Base-by-base conservation (phyloP, 2,113 vertebrate species). In the Python bivittatus region DNA sequence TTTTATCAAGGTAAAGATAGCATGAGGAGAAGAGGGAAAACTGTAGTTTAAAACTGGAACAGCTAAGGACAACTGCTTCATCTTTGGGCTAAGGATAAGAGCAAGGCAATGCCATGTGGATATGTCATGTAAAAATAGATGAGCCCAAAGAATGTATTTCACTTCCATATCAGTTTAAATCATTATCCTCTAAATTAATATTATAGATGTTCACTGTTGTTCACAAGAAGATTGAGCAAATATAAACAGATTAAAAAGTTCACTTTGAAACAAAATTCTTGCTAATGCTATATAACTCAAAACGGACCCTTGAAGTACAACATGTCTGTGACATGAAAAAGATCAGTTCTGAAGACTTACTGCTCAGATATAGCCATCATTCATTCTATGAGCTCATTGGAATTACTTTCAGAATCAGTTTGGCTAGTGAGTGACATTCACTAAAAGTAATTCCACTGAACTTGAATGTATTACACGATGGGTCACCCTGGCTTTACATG, bases 341-440 rank as follows among this genome's bases (percentile, higher is more conserved):
- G 56, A 42, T 52, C 38, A 52, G 38, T 84, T 90, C 58, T 60
- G 44, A 87, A 91, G 38, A 85, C 58, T 84, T 91, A 91, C 44
- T 85, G 38, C 27, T 85, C 56, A 52, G 79, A 85, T 57, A 12
- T 38, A 58, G 20, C 79, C 57, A 61, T 91, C 90, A 60, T 85
- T 85, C 56, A 91, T 85, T 85, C 10, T n/a, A 61, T 91, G 29
- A 85, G 42, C 83, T 60, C 79, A 85, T 56, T 91, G 56, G 90
- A 91, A 91, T 85, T 52, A 85, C 90, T 91, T 91, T 60, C 27
- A 91, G 42, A 84, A 91, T 85, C 44, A 85, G 85, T 91, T 91
- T 91, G 27, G 27, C 33, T 91, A 29, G 56, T 91, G 56, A 44
- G 17, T 91, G 79, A 48, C 54, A 52, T 48, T 61, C 90, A 85